These are phyloP conservation scores for Papilio aristodemus DNA, from an alignment of 1,140 invertebrate genomes.

Conservation along the genomic window DNA sequence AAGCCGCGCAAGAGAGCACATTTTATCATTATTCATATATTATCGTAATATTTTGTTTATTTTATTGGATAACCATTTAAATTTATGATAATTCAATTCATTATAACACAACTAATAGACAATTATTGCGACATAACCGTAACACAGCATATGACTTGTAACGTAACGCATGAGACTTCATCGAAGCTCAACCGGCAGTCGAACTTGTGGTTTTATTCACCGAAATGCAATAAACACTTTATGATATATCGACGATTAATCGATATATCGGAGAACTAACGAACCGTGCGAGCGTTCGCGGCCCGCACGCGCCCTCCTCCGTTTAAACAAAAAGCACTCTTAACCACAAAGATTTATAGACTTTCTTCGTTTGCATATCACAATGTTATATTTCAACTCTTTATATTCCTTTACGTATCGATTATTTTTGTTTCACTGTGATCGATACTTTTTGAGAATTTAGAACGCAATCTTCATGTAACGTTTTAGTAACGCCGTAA, in stretches of 20 bases:
- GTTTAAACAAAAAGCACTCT: neutral
- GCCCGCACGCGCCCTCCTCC: neutral
- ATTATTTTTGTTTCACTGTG: constrained; percentile 12
- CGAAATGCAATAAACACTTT: neutral
- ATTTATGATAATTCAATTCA: too few relatives aligned
- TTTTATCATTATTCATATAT: too few relatives aligned
- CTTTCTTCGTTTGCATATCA: constrained; percentile 5
- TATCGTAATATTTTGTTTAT: too few relatives aligned
- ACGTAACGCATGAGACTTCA: neutral
- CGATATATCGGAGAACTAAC: constrained; percentile 7
- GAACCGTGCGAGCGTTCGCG: neutral
- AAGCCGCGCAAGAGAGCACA: too few relatives aligned
- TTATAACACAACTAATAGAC: neutral
- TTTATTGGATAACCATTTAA: too few relatives aligned
- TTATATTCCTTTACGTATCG: neutral
- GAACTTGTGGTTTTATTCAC: constrained; percentile 12
- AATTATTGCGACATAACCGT: neutral
- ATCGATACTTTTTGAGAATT: neutral
- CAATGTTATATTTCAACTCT: neutral
- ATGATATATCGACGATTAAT: constrained; percentile 7
- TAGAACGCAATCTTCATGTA: constrained; percentile 9
- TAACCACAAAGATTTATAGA: neutral
- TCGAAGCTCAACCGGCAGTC: constrained; percentile 2
- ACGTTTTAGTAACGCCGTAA: neutral
- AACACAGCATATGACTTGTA: neutral